These are phyloP conservation scores for Jaculus jaculus DNA, from an alignment of 2,113 vertebrate species.

Conservation along the genomic window DNA sequence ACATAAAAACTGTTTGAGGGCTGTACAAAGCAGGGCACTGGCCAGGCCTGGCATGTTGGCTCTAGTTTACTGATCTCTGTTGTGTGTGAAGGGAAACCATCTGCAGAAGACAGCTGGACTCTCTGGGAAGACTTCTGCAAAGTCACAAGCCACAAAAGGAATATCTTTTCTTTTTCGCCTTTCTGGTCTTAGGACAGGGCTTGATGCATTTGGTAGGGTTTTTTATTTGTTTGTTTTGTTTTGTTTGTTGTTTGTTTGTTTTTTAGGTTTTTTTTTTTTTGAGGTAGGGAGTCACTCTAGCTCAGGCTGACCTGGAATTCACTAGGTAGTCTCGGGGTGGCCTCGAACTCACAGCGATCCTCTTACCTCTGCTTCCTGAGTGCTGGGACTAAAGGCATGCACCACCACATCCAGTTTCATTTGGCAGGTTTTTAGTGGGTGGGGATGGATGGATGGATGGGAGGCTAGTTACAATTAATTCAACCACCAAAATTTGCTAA, in stretches of 20 bases:
- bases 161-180: neutral
- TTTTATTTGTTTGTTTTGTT: neutral
- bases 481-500: neutral
- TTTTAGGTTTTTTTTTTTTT: too few relatives aligned
- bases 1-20: neutral
- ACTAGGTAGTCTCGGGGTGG: too few relatives aligned
- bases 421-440: neutral
- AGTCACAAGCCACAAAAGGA: neutral
- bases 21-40: neutral
- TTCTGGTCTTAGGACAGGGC: neutral
- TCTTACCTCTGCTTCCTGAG: too few relatives aligned
- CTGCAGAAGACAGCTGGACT: neutral
- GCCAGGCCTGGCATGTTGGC: too few relatives aligned
- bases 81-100: neutral
- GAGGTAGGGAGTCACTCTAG: too few relatives aligned
- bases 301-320: too few relatives aligned
- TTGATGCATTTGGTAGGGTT: neutral
- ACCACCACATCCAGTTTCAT: too few relatives aligned
- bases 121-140: neutral
- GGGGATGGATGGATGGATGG: neutral
- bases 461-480: too few relatives aligned
- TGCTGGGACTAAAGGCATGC: too few relatives aligned
- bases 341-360: too few relatives aligned
- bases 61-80: fast-evolving
- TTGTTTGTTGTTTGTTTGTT: too few relatives aligned